These are phyloP conservation scores for Numida meleagris DNA, from an alignment of 2,113 vertebrate species.

Conservation along the genomic window DNA sequence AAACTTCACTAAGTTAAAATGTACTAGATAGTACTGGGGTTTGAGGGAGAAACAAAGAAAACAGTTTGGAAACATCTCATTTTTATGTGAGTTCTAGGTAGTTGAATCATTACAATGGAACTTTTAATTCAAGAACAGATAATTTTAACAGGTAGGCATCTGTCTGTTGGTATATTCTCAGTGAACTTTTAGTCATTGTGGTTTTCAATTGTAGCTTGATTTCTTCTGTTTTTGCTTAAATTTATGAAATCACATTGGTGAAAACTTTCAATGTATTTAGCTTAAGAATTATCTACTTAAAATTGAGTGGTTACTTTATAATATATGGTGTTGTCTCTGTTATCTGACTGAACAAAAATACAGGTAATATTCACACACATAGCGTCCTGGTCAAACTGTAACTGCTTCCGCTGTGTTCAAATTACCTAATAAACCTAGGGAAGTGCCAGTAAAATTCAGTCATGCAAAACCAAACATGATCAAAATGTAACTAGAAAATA, in stretches of 20 bases:
- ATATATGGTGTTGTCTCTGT: not conserved
- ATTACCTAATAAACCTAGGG: not conserved
- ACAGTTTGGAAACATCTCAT: accelerated
- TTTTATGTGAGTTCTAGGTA: not conserved
- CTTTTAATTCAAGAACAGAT: not conserved
- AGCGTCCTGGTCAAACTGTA: not conserved
- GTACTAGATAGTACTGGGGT: not conserved
- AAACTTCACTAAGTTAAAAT: not conserved
- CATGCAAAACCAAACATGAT: not conserved
- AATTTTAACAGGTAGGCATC: not conserved
- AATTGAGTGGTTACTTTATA: not conserved
- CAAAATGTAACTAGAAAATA: not conserved
- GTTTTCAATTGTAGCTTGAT: not conserved
- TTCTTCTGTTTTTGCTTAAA: not conserved
- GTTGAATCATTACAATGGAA: not conserved
- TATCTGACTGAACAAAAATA: not conserved
- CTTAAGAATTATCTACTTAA: not conserved
- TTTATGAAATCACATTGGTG: not conserved
- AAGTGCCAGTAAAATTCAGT: not conserved
- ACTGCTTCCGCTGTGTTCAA: not conserved
- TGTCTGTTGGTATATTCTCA: not conserved
- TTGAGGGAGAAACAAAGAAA: not conserved
- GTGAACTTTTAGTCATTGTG: accelerated
- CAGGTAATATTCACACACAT: not conserved
- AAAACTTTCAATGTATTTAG: not conserved